phyloP scores from a whole-genome alignment of 2,113 vertebrate genomes.

The Aythya baeri region DNA sequence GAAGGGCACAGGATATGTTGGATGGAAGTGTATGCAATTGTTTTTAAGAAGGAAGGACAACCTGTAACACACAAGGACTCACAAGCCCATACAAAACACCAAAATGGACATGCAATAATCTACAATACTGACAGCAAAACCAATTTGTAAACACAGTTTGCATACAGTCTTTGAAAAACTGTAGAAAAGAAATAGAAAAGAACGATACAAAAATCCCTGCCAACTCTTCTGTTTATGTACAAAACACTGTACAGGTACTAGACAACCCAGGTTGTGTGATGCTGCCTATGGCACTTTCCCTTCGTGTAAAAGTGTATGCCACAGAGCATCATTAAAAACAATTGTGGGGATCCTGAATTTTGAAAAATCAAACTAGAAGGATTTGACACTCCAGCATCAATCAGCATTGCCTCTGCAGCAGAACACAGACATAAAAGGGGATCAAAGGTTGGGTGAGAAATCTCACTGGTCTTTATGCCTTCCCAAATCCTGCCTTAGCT shows the following conservation, averaged over 20 bases:
- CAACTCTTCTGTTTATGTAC: conserved; percentile 30
- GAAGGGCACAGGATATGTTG: too few relatives aligned
- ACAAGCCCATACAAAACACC: too few relatives aligned
- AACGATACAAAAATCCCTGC: conserved; percentile 22
- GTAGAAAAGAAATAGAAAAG: conserved; percentile 24
- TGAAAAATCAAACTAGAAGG: neutral
- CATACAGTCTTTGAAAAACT: conserved; percentile 11
- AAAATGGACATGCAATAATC: neutral
- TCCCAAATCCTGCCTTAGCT: neutral
- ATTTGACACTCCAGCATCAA: neutral
- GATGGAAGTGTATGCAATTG: too few relatives aligned
- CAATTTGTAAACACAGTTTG: conserved; percentile 22
- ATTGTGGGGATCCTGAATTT: neutral
- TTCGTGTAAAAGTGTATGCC: neutral
- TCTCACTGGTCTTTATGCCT: neutral
- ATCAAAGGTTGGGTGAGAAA: neutral
- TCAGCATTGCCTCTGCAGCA: neutral
- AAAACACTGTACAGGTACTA: conserved; percentile 10
- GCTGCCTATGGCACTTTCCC: neutral
- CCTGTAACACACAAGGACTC: too few relatives aligned
- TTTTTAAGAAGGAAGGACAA: too few relatives aligned
- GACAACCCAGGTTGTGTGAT: neutral
- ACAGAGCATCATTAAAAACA: neutral
- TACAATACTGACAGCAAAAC: conserved; percentile 36
- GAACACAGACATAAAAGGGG: neutral